phyloP scores from a whole-genome alignment of 1,140 invertebrate genomes.

The Heliconius hermathena region DNA sequence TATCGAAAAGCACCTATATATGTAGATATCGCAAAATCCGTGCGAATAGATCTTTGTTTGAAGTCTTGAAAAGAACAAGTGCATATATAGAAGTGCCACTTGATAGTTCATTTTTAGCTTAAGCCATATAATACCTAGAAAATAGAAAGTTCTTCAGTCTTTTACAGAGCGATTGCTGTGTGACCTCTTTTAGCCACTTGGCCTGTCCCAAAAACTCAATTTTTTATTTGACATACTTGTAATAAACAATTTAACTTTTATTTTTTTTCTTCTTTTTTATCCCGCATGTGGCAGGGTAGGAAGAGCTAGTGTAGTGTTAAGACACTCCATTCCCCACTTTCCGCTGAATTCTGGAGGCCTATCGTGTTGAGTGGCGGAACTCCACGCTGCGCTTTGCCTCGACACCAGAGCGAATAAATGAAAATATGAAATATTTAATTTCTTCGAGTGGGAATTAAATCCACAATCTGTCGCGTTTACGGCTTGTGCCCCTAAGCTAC shows the following conservation, averaged over 20 bases:
- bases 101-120: constrained; percentile 11
- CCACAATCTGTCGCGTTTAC: no score
- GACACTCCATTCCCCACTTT: no score
- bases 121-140: background rate
- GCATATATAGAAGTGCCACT: background rate
- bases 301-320: no score
- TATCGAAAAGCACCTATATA: background rate
- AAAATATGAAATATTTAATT: no score
- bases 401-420: no score
- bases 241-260: background rate
- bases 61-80: constrained; percentile 8
- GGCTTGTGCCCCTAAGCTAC: no score
- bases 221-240: constrained; percentile 1
- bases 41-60: background rate
- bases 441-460: no score
- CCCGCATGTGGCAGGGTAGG: no score
- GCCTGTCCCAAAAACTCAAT: constrained; percentile 2
- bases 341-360: no score
- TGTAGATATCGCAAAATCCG: background rate
- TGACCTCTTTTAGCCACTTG: constrained; percentile 2
- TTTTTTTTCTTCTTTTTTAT: no score
- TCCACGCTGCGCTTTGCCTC: no score
- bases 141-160: constrained; percentile 11
- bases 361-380: no score
- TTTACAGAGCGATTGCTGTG: constrained; percentile 6